These are phyloP conservation scores for Centropus bengalensis DNA, from an alignment of 2,113 vertebrate species.

Conservation along the genomic window DNA sequence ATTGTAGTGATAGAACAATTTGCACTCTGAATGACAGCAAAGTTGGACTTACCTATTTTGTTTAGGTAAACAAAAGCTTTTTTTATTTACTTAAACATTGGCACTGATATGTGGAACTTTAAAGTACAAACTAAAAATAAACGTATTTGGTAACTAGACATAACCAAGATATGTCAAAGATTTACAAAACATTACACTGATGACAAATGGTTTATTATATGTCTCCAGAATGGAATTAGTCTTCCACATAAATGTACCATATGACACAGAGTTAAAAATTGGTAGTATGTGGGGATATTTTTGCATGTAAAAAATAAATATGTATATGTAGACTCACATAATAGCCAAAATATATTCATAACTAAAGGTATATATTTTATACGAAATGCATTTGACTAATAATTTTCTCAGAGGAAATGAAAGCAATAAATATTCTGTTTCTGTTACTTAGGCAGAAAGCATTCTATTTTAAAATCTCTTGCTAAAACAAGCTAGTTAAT, in stretches of 20 bases:
- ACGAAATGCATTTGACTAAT: neutral
- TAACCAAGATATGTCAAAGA: neutral
- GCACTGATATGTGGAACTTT: neutral
- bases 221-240: neutral
- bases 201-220: neutral
- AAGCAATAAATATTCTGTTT: neutral
- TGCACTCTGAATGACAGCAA: neutral
- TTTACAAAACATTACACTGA: neutral
- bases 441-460: neutral
- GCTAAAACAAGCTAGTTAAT: constrained; percentile 13
- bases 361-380: neutral
- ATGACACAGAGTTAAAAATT: neutral
- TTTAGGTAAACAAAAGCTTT: neutral
- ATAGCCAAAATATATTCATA: neutral
- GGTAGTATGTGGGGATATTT: neutral
- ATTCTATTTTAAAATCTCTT: neutral
- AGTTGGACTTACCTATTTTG: neutral
- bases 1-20: neutral
- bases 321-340: neutral
- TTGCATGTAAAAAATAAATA: neutral
- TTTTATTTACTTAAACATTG: neutral
- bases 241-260: neutral
- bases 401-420: neutral
- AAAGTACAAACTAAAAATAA: neutral
- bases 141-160: neutral